These are phyloP conservation scores for Furcula furcula DNA, from an alignment of 2,888 invertebrate species.

Conservation along the genomic window DNA sequence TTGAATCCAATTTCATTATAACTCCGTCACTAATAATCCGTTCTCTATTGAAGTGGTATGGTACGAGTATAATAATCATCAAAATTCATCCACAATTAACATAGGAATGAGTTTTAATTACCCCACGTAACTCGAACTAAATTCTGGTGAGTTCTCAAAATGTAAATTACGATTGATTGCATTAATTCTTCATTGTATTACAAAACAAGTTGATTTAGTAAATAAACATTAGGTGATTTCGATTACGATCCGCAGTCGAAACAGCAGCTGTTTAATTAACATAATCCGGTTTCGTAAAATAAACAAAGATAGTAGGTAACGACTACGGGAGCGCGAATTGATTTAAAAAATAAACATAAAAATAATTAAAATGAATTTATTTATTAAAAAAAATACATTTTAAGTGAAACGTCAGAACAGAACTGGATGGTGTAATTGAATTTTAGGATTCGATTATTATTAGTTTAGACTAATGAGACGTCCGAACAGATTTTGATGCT, in stretches of 20 bases:
- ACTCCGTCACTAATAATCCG: no score
- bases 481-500: no score
- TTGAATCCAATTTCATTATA: no score
- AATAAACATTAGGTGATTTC: conserved; percentile 61
- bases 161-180: conserved; percentile 27
- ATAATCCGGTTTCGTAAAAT: conserved; percentile 59
- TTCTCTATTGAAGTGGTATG: no score
- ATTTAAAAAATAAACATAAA: no score
- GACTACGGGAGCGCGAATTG: conserved; percentile 25
- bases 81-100: neutral
- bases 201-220: conserved; percentile 61
- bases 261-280: conserved; percentile 59
- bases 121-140: neutral
- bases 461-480: no score
- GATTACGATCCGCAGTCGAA: conserved; percentile 55
- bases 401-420: no score
- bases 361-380: no score
- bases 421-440: no score
- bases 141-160: conserved; percentile 6
- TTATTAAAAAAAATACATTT: no score
- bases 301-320: conserved; percentile 39
- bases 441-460: no score
- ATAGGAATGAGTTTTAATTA: conserved; percentile 1
- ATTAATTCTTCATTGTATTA: conserved; percentile 36
- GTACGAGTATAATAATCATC: no score